Percentiles rank a stretch among this genome's conserved stretches.
These are phyloP conservation scores for Tolypeutes matacus DNA, from an alignment of 2,797 vertebrate genomes.

Conservation along the genomic window DNA sequence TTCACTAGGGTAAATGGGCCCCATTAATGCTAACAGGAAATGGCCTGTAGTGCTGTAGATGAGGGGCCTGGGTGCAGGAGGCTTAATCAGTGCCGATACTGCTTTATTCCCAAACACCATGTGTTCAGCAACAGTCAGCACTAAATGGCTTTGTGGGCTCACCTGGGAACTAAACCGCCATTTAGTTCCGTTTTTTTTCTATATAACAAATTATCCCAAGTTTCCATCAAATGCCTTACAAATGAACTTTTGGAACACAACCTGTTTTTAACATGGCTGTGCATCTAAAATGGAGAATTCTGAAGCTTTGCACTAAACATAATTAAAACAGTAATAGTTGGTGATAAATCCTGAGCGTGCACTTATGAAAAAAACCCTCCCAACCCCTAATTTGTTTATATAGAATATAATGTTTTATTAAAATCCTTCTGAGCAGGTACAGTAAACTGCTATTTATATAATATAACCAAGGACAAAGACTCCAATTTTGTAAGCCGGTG, in stretches of 20 bases:
- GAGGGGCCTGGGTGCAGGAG: background rate
- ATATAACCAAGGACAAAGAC: background rate
- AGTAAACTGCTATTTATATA: constrained; percentile 26
- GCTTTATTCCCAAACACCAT: background rate
- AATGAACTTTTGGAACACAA: constrained; percentile 67
- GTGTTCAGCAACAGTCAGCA: constrained; percentile 12
- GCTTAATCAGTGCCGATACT: background rate
- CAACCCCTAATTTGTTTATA: constrained; percentile 59
- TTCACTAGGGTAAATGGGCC: background rate
- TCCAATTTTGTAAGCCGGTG: background rate
- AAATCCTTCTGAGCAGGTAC: constrained; percentile 43
- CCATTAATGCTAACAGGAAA: background rate
- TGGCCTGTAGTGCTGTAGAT: background rate
- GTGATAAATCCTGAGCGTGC: constrained; percentile 3
- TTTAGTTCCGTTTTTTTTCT: background rate
- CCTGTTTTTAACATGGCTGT: constrained; percentile 27
- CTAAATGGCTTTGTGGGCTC: constrained; percentile 32
- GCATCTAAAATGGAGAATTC: constrained; percentile 43
- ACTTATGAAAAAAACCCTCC: constrained; percentile 58
- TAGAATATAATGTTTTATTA: constrained; percentile 32
- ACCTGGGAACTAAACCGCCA: constrained; percentile 28
- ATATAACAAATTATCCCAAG: constrained; percentile 61
- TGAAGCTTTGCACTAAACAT: constrained; percentile 15
- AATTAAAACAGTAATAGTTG: constrained; percentile 49
- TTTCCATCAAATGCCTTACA: constrained; percentile 62